A percentile compares a stretch with the other conserved stretches of the same genome.
phyloP scores from a whole-genome alignment of 2,888 invertebrate species.

The Polyploca ridens region DNA sequence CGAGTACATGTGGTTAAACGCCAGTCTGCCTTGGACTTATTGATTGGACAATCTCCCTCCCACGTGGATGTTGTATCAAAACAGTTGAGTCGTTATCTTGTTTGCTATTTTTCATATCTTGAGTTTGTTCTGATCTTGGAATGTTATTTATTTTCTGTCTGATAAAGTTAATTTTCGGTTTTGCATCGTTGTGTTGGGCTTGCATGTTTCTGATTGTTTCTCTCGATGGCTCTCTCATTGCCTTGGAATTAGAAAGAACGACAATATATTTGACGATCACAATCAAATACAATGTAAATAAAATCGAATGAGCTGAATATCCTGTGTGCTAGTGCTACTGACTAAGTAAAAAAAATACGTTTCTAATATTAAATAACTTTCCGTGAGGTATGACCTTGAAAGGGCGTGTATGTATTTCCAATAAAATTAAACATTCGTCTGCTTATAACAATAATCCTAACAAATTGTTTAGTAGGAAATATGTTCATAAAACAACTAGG shows the following conservation, averaged over 20 bases:
- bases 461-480: background rate
- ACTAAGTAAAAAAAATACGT: no score
- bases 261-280: no score
- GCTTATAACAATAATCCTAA: background rate
- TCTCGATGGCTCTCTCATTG: no score
- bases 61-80: slow-evolving; percentile 37
- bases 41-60: slow-evolving; percentile 42
- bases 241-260: no score
- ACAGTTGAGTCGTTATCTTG: slow-evolving; percentile 24
- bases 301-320: no score
- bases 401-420: background rate
- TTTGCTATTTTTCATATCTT: slow-evolving; percentile 18
- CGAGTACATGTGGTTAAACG: slow-evolving; percentile 13
- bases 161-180: background rate
- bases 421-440: background rate
- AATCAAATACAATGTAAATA: no score
- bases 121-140: slow-evolving; percentile 1
- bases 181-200: background rate
- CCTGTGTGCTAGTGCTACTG: no score
- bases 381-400: background rate
- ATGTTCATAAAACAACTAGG: slow-evolving; percentile 12
- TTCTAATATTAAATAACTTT: no score
- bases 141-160: background rate
- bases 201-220: no score
- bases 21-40: slow-evolving; percentile 42